Percentiles rank a stretch among this genome's conserved stretches.
These are phyloP conservation scores for Rhinella marina DNA, from an alignment of 2,797 vertebrate species.

Conservation along the genomic window DNA sequence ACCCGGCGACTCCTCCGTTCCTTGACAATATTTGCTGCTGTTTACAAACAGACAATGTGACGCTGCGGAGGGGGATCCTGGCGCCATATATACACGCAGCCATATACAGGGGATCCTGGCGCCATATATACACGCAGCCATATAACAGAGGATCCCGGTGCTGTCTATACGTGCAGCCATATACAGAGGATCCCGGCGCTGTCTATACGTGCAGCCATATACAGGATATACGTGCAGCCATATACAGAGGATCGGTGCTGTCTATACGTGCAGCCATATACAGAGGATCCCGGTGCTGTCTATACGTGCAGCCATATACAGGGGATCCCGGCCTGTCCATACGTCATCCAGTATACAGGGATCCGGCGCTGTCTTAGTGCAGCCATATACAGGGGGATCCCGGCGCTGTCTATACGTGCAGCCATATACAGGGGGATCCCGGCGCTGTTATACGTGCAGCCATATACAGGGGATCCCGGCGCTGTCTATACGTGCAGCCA, in stretches of 20 bases:
- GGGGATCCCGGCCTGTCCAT: no score
- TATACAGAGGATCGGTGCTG: conserved; percentile 6
- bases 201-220: not conserved
- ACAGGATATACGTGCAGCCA: not conserved
- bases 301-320: not conserved
- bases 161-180: not conserved
- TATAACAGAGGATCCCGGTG: conserved; percentile 12
- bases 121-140: not conserved
- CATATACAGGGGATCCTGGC: no score
- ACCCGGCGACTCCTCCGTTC: not conserved
- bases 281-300: not conserved
- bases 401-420: no score
- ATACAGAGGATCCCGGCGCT: conserved; percentile 9
- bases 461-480: conserved; percentile 18
- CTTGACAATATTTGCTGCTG: not conserved
- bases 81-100: no score
- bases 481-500: not conserved
- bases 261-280: not conserved
- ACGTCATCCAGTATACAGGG: no score
- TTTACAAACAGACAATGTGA: conserved; percentile 15
- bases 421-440: conserved; percentile 20
- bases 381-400: no score
- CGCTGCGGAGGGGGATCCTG: conserved; percentile 15
- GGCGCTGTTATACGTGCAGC: not conserved
- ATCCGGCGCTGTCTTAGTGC: no score